Conservation (phyloP, 1,140 invertebrate genomes). For the Cotesia typhae region DNA sequence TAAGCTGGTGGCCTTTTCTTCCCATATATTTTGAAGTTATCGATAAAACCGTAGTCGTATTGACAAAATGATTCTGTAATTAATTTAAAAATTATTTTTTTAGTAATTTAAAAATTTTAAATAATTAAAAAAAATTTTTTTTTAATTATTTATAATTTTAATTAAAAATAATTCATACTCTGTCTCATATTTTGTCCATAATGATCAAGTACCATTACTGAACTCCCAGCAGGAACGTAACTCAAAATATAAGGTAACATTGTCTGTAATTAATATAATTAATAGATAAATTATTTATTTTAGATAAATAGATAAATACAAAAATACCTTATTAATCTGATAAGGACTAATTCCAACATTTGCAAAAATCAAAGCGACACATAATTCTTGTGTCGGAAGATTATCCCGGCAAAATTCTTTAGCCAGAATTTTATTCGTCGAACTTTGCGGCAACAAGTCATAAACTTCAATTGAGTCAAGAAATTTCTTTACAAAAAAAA, state of each 20-base stretch:
- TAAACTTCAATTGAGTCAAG: slow-evolving; percentile 51
- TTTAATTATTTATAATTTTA: neutral
- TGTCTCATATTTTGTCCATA: slow-evolving; percentile 54
- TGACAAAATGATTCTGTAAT: slow-evolving; percentile 53
- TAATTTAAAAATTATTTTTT: neutral
- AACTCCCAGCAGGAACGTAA: slow-evolving; percentile 69
- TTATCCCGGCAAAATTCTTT: slow-evolving; percentile 50
- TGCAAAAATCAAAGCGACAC: slow-evolving; percentile 54
- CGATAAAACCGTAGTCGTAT: slow-evolving; percentile 65
- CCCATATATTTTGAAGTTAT: slow-evolving; percentile 67
- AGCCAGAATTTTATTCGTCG: slow-evolving; percentile 56
- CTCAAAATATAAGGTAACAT: slow-evolving; percentile 49
- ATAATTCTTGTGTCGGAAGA: slow-evolving; percentile 43
- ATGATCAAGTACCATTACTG: slow-evolving; percentile 66
- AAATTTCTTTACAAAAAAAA: slow-evolving; percentile 8
- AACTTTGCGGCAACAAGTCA: slow-evolving; percentile 66
- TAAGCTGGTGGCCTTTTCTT: slow-evolving; percentile 66
- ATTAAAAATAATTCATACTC: slow-evolving; percentile 38
- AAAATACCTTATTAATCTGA: slow-evolving; percentile 44
- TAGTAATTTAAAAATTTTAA: too few relatives aligned
- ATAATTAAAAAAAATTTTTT: neutral
- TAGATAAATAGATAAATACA: too few relatives aligned
- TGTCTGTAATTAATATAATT: slow-evolving; percentile 45
- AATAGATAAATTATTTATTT: neutral
- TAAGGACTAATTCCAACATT: slow-evolving; percentile 47